Evolutionary conservation across 2,888 invertebrate species (phyloP).

Genomic region (Apotomis betuletana): DNA sequence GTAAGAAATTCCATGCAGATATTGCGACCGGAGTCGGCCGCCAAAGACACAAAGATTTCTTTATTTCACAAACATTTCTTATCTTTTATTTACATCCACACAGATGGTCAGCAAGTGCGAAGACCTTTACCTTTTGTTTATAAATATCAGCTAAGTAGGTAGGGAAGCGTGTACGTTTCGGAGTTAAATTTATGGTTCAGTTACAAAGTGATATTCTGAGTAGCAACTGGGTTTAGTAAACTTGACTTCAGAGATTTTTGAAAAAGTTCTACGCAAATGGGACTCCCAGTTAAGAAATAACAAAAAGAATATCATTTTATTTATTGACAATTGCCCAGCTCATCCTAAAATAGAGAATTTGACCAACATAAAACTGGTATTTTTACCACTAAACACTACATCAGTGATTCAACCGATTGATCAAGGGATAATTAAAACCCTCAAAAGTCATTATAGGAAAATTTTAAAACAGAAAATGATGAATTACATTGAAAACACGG

Average conservation of each 20-base stretch:
- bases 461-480: too few species aligned
- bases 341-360: too few species aligned
- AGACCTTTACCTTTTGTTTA: neutral
- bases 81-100: constrained; percentile 1
- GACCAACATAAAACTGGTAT: too few species aligned
- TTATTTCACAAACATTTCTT: constrained; percentile 3
- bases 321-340: too few species aligned
- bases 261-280: too few species aligned
- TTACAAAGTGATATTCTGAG: neutral
- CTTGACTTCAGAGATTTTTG: neutral
- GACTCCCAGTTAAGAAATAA: too few species aligned
- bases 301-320: too few species aligned
- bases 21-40: constrained; percentile 28
- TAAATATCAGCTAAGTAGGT: neutral
- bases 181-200: neutral
- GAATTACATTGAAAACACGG: too few species aligned
- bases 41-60: constrained; percentile 22
- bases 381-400: too few species aligned
- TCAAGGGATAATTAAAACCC: too few species aligned
- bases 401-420: too few species aligned
- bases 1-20: constrained; percentile 33
- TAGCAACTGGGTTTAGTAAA: neutral
- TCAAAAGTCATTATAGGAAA: too few species aligned
- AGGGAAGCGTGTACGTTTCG: neutral
- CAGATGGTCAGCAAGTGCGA: constrained; percentile 23